phyloP scores from a whole-genome alignment of 2,113 vertebrate species.

The Deroptyus accipitrinus region DNA sequence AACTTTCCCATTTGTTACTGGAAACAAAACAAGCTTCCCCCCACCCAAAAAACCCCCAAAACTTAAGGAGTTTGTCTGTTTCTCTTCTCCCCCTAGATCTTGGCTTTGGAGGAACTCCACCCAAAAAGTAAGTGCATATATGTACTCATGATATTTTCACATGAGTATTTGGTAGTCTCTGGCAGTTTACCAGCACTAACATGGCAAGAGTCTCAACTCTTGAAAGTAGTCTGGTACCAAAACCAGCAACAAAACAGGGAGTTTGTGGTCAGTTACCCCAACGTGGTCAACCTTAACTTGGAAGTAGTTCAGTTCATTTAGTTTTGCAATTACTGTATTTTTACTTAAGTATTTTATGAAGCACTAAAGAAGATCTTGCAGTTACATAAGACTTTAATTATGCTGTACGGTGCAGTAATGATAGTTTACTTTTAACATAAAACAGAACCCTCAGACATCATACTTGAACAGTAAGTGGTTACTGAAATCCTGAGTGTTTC shows the following conservation, averaged over 20 bases:
- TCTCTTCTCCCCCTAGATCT: conserved; percentile 73
- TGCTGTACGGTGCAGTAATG: not conserved
- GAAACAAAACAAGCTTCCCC: not conserved
- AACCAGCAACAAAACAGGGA: not conserved
- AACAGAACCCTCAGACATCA: not conserved
- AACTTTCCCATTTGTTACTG: not conserved
- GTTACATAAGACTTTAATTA: not conserved
- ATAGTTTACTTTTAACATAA: not conserved
- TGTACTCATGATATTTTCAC: not conserved
- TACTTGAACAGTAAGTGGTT: not conserved
- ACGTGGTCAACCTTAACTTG: fast-evolving
- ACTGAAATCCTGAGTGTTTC: not conserved
- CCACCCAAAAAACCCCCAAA: not conserved
- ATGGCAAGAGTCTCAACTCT: not conserved
- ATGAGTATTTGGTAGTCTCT: not conserved
- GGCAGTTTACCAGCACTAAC: not conserved
- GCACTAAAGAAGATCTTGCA: not conserved
- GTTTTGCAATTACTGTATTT: not conserved
- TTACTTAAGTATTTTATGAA: not conserved
- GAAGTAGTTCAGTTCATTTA: not conserved
- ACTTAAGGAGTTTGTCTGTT: not conserved
- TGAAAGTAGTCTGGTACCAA: not conserved
- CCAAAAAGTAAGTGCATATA: conserved; percentile 84
- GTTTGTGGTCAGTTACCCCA: not conserved
- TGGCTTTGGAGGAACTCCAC: conserved; percentile 84